Evolutionary conservation across 2,888 invertebrate genomes (phyloP).

Genomic region (Schizaphis graminum): DNA sequence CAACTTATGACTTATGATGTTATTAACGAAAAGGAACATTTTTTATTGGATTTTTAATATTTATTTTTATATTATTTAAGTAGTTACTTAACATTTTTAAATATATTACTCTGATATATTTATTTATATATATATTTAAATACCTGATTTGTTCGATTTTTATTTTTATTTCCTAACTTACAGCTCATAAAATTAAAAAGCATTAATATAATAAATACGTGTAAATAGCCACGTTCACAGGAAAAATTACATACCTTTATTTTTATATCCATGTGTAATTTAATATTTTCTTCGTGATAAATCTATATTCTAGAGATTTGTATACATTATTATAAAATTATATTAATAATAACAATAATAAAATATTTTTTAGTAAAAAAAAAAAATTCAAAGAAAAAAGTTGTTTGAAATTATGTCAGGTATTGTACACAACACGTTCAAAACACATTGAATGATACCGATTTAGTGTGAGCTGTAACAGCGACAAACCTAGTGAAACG

Average conservation of each 20-base stretch:
- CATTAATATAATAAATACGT: too few species aligned
- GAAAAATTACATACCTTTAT: slow-evolving; percentile 17
- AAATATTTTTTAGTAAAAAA: neutral
- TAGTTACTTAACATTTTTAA: neutral
- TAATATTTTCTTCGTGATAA: neutral
- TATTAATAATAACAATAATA: neutral
- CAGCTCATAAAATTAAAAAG: neutral
- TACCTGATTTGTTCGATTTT: neutral
- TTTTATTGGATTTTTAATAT: neutral
- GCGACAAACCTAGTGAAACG: neutral
- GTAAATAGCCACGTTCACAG: too few species aligned
- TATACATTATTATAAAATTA: neutral
- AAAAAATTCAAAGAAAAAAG: neutral
- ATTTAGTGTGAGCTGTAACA: neutral
- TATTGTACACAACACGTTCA: neutral
- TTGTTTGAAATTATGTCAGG: neutral
- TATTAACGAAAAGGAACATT: neutral
- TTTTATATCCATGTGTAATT: slow-evolving; percentile 4
- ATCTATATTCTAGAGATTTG: neutral
- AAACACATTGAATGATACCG: slow-evolving; percentile 32
- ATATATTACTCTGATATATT: neutral
- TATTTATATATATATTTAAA: neutral
- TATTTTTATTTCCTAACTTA: neutral
- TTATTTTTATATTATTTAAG: neutral
- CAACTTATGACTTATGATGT: neutral